Evolutionary conservation across 64 coral and sea anemone species (phyloP), one percentile per base, ranked within the genome.

Genomic region (Montipora cactus): DNA sequence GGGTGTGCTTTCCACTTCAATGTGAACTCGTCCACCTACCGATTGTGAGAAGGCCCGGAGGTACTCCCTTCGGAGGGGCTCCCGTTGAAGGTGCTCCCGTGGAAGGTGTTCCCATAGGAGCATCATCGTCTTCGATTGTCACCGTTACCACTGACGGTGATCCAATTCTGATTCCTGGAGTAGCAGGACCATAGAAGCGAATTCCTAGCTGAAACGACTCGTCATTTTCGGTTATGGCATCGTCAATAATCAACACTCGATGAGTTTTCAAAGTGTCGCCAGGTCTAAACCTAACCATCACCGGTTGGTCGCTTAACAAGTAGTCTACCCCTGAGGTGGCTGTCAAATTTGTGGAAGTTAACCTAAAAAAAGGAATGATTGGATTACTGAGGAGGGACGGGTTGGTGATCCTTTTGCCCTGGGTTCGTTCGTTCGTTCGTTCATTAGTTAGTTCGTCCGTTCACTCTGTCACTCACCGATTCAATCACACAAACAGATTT

Each of bases 91-190:
- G 20, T 75, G 23, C 4, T 21, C 0, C 72, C 20, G 72, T 75
- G 25, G 23, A 25, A 25, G 72, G 20, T 75, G 23, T 3, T 22
- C 0, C 72, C 20, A 20, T 75, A 28, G 74, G 2, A 10, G 44
- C 28, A 68, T 84, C 81, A 69, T 68, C 19, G 47, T 86, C 82
- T 3, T 71, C 47, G n/a, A 86, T 86, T 71, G 21, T 47, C 8
- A 86, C 64, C 1, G 82, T 72, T 20, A 47, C 10, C 16, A 18
- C 15, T 21, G 8, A 12, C 7, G 4, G 25, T 18, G 14, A 8
- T 21, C 82, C 82, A 6, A 86, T 3, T 0, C 15, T 67, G 3
- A 68, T 67, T 14, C 64, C 11, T 68, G 82, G 82, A 21, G 46
- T 66, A 50, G 82, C 67, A n/a, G 82, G 82, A 71, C 66, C 82